Conservation (phyloP, 2,797 vertebrate species). For the Sebastes melanostomus region DNA sequence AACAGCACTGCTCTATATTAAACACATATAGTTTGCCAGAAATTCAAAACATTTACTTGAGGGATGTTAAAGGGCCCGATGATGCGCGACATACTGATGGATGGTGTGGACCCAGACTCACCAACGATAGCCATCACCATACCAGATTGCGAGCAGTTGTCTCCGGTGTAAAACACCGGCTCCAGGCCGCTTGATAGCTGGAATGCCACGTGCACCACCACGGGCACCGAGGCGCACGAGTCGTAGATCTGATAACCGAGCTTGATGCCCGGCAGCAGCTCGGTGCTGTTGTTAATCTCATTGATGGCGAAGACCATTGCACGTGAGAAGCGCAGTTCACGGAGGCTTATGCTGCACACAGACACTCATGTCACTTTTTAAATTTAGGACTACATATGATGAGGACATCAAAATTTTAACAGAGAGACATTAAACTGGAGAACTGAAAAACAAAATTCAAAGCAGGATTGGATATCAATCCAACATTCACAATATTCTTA, state of each 20-base stretch:
- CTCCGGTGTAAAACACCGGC: background rate
- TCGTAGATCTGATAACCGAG: conserved; percentile 73
- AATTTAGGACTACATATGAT: too few relatives aligned
- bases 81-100: conserved; percentile 73
- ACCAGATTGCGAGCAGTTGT: conserved; percentile 41
- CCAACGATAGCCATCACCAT: conserved; percentile 62
- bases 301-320: conserved; percentile 69
- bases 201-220: conserved; percentile 50
- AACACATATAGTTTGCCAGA: background rate
- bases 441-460: background rate
- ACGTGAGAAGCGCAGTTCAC: conserved; percentile 59
- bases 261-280: conserved; percentile 60
- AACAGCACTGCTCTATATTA: background rate
- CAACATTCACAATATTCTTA: too few relatives aligned
- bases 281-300: conserved; percentile 70
- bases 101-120: conserved; percentile 73
- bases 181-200: conserved; percentile 61
- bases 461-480: too few relatives aligned
- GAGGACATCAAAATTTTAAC: background rate
- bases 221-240: conserved; percentile 58
- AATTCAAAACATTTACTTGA: conserved; percentile 53
- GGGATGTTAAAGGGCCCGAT: conserved; percentile 67
- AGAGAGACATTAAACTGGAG: too few relatives aligned
- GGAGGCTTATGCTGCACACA: conserved; percentile 40
- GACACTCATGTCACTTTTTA: background rate